Conservation (phyloP, 2,797 vertebrate genomes). For the Lycodopsis pacificus region DNA sequence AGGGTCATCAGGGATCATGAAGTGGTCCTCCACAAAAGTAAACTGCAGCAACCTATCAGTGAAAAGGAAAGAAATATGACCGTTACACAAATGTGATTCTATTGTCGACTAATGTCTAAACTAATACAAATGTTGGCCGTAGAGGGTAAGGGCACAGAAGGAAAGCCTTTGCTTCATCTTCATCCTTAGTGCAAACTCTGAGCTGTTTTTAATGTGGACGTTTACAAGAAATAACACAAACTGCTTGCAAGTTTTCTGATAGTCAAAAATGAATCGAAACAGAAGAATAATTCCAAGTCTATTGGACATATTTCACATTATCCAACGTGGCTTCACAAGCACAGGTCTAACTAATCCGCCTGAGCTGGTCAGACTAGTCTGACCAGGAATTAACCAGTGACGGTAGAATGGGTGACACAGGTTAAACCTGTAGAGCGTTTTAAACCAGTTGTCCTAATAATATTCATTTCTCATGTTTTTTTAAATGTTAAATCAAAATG, state of each 20-base stretch:
- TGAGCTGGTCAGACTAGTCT: background rate
- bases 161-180: background rate
- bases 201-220: background rate
- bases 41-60: slow-evolving; percentile 91
- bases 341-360: too few relatives aligned
- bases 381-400: slow-evolving; percentile 6
- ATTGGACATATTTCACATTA: background rate
- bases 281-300: too few relatives aligned
- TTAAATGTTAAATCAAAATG: background rate
- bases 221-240: background rate
- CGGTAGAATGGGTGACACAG: background rate
- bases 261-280: background rate
- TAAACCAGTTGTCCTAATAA: background rate
- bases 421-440: background rate
- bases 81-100: background rate
- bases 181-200: background rate
- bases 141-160: background rate
- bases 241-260: background rate
- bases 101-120: background rate
- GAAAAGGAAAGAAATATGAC: background rate
- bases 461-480: background rate
- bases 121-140: background rate
- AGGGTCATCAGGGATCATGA: slow-evolving; percentile 99
- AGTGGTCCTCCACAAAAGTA: slow-evolving; percentile 95
- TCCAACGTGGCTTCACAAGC: background rate